Evolutionary conservation across 1,140 invertebrate species (phyloP), one percentile per base, ranked within the genome.

Genomic region (Conopomorpha cramerella): DNA sequence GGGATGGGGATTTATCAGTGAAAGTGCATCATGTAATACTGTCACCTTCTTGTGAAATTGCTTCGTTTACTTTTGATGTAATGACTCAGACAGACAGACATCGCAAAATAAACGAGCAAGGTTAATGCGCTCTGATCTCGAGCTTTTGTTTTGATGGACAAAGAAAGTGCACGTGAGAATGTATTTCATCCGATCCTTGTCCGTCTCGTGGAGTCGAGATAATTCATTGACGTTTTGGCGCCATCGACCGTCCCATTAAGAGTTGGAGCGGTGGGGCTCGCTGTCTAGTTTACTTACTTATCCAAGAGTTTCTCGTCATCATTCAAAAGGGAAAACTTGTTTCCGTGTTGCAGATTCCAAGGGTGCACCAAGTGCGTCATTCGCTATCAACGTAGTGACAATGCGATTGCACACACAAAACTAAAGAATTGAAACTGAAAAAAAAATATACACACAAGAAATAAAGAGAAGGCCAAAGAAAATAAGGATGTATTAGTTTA

Each of bases 21-120:
- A 76, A 76, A 76, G 70, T 72, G 60, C 60, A 70, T 72, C 70
- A 72, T 72, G 67, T 74, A 74, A 74, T 62, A 63, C 55, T 59
- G 51, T 70, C 63, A 49, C 56, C 55, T 59, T 65, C 55, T 67
- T 74, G 66, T 74, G 67, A 74, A 74, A 74, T 62, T 71, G 57
- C 55, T 65, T 68, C 48, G 62, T 55, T 51, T 51, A 47, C 31
- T 51, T 51, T 47, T 30, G 39, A 46, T 47, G 30, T 52, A 40
- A 55, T 53, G 49, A 58, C 46, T 60, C 51, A 57, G 54, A n/a
- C n/a, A n/a, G n/a, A n/a, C n/a, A n/a, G n/a, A n/a, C n/a, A n/a
- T n/a, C 49, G 35, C 30, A 44, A 51, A 56, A 51, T 40, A 34
- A 41, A 28, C 23, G 46, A 46, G 45, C 44, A 51, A 45, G 36